A percentile compares a stretch with the other conserved stretches of the same genome.
Evolutionary conservation across 2,888 invertebrate species (phyloP).

Genomic region (Entomobrya multifasciata): DNA sequence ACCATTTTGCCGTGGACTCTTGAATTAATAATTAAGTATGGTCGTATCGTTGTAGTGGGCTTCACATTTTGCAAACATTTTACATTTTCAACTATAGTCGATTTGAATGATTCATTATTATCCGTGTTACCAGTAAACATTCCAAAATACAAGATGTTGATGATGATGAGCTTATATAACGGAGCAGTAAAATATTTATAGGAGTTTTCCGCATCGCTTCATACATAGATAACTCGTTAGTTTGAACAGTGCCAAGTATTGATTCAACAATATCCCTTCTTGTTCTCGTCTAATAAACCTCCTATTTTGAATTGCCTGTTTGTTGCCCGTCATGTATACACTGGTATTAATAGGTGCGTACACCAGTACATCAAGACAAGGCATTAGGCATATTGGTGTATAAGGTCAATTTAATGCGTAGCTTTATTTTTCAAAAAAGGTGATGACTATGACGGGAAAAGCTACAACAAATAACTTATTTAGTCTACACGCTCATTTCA

Average conservation of each 20-base stretch:
- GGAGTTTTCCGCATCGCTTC: not conserved
- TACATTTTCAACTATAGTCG: too few species aligned
- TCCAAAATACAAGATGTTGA: not conserved
- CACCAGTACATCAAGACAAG: not conserved
- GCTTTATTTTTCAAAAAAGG: not conserved
- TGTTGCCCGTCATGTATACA: not conserved
- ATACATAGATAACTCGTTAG: not conserved
- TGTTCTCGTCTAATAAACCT: not conserved
- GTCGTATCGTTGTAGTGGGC: too few species aligned
- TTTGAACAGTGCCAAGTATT: slow-evolving; percentile 34
- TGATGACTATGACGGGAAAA: too few species aligned
- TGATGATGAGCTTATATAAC: not conserved
- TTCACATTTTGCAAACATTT: too few species aligned
- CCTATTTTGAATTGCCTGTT: slow-evolving; percentile 8
- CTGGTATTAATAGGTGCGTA: not conserved
- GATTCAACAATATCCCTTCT: slow-evolving; percentile 28
- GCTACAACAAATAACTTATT: too few species aligned
- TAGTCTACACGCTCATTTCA: too few species aligned
- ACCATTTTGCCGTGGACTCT: too few species aligned
- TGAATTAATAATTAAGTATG: too few species aligned
- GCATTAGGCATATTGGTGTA: not conserved
- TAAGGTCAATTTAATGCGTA: slow-evolving; percentile 4
- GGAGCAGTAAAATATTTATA: slow-evolving; percentile 31
- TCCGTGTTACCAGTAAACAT: not conserved
- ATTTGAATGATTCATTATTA: not conserved